A percentile compares a stretch with the other conserved stretches of the same genome.
phyloP scores from a whole-genome alignment of 2,113 vertebrate genomes.

The Buteo buteo region DNA sequence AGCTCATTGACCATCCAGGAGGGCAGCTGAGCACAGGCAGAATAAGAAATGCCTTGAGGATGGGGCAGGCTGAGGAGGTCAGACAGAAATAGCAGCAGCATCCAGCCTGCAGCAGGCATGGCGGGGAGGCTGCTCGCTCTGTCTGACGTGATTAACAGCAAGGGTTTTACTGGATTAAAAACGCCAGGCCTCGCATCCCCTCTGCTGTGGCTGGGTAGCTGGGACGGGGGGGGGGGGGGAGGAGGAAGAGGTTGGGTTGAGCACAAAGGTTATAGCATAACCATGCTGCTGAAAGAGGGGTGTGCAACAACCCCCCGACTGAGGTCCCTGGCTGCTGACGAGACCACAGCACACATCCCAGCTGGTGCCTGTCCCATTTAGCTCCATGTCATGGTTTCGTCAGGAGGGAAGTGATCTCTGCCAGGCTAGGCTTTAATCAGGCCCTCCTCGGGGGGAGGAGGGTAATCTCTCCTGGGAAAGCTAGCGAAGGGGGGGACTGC shows the following conservation, averaged over 20 bases:
- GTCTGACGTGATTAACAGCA: conserved; percentile 10
- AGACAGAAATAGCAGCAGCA: conserved; percentile 53
- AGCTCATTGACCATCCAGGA: not conserved
- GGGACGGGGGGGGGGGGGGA: not conserved
- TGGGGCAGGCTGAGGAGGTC: not conserved
- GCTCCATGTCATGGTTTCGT: not conserved
- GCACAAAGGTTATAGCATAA: not conserved
- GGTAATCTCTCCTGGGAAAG: not conserved
- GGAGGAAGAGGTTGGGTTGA: not conserved
- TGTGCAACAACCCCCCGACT: not conserved
- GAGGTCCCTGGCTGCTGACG: not conserved
- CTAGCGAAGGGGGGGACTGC: not conserved
- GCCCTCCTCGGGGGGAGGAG: not conserved
- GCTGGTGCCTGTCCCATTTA: not conserved
- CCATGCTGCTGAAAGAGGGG: not conserved
- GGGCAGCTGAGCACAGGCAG: not conserved
- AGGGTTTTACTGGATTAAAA: conserved; percentile 62
- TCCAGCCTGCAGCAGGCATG: not conserved
- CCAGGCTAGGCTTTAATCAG: not conserved
- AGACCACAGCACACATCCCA: not conserved
- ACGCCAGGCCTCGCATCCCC: not conserved
- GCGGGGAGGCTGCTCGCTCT: not conserved
- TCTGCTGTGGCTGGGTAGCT: not conserved
- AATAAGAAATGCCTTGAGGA: not conserved
- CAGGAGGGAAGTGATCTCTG: not conserved